Percentiles rank a stretch among this genome's conserved stretches.
Conservation (phyloP, 2,888 invertebrate species). For the Teinopalpus imperialis region DNA sequence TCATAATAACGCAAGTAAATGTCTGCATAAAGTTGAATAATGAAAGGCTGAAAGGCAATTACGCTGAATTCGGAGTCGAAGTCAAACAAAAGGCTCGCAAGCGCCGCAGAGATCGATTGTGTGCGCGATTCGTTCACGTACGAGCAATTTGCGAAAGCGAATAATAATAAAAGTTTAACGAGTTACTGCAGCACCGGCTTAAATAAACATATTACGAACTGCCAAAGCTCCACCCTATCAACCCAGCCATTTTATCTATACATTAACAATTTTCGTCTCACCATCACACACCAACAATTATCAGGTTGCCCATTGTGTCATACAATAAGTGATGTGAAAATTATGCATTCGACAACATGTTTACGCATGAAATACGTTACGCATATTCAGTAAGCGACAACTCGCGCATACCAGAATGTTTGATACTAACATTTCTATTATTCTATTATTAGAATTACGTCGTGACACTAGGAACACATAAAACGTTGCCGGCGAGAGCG, state of each 20-base stretch:
- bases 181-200: conserved; percentile 62
- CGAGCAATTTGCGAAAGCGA: conserved; percentile 74
- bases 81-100: conserved; percentile 76
- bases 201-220: conserved; percentile 72
- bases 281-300: conserved; percentile 21
- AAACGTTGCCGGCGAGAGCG: conserved; percentile 69
- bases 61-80: conserved; percentile 79
- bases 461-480: conserved; percentile 80
- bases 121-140: conserved; percentile 76
- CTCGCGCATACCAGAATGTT: conserved; percentile 62
- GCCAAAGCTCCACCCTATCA: conserved; percentile 39
- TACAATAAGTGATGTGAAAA: conserved; percentile 44
- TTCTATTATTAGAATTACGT: conserved; percentile 77
- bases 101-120: conserved; percentile 72
- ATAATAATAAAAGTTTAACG: conserved; percentile 79
- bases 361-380: conserved; percentile 47
- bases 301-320: conserved; percentile 3
- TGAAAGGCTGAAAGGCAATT: conserved; percentile 81
- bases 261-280: conserved; percentile 37
- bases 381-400: conserved; percentile 55
- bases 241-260: conserved; percentile 40
- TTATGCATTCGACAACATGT: conserved; percentile 44
- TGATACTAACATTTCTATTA: conserved; percentile 72
- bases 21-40: conserved; percentile 81
- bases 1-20: conserved; percentile 79